Evolutionary conservation across 2,797 vertebrate genomes (phyloP).

Genomic region (Pantherophis vulpinus): DNA sequence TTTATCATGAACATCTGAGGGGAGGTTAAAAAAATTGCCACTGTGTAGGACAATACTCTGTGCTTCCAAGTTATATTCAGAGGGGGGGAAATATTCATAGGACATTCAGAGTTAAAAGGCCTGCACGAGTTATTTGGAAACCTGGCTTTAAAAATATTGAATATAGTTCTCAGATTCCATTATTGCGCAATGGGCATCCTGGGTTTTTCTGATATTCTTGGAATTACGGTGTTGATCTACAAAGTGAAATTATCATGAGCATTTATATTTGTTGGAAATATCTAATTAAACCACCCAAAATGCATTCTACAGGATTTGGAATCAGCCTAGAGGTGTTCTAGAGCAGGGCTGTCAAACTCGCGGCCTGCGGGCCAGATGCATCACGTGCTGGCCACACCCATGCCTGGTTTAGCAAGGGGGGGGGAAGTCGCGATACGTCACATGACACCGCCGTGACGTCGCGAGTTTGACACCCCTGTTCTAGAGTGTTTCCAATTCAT

Average conservation of each 20-base stretch:
- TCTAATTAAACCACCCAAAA: neutral
- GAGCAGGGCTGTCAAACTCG: too few species aligned
- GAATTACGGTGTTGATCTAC: neutral
- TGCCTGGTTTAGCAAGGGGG: too few species aligned
- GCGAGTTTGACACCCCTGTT: neutral
- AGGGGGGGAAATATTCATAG: neutral
- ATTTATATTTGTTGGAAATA: neutral
- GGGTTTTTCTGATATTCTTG: neutral
- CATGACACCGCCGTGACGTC: accelerated
- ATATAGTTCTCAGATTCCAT: neutral
- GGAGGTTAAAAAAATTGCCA: neutral
- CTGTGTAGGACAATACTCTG: neutral
- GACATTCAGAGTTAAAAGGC: neutral
- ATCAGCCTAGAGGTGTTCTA: neutral
- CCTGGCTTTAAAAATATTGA: neutral
- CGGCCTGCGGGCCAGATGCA: too few species aligned
- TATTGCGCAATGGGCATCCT: neutral
- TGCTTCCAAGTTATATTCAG: neutral
- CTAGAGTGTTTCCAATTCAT: neutral
- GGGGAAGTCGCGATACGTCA: too few species aligned
- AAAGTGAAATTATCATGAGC: neutral
- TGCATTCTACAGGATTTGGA: neutral
- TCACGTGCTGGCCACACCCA: too few species aligned
- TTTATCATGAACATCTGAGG: neutral
- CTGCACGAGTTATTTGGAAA: neutral